Evolutionary conservation across 92 coral and sea anemone genomes (phyloP).

Genomic region (Pocillopora grandis): DNA sequence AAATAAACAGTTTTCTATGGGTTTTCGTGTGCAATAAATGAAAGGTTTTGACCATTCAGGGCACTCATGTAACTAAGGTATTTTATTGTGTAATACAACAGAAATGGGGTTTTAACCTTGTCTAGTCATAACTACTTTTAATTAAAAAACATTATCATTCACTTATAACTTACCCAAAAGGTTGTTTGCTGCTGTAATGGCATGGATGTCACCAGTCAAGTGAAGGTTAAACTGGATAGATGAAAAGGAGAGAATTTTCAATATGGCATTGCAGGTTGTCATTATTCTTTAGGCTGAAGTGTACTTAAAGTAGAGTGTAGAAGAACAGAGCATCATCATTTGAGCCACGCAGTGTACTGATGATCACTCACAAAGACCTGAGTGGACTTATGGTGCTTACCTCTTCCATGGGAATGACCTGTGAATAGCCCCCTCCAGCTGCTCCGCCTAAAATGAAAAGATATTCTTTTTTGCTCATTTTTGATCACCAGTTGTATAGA

Average conservation of each 20-base stretch:
- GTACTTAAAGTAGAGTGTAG: too few species aligned
- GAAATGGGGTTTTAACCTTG: too few species aligned
- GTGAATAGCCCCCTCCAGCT: slow-evolving; percentile 98
- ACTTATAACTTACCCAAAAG: slow-evolving; percentile 70
- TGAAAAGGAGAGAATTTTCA: not conserved
- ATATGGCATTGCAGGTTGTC: not conserved
- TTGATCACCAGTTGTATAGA: not conserved
- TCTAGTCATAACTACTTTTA: too few species aligned
- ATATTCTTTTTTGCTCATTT: not conserved
- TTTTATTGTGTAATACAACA: too few species aligned
- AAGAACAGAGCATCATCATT: too few species aligned
- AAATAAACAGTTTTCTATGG: too few species aligned
- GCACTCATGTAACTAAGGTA: too few species aligned
- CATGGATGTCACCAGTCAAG: slow-evolving; percentile 97
- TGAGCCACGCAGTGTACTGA: too few species aligned
- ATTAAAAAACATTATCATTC: too few species aligned
- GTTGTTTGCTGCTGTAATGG: slow-evolving; percentile 97
- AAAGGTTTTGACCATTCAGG: too few species aligned
- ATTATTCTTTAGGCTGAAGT: not conserved
- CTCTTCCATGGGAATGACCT: slow-evolving; percentile 99
- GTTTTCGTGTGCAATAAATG: too few species aligned
- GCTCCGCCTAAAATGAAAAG: slow-evolving; percentile 77
- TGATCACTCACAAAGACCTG: too few species aligned
- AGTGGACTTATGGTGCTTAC: slow-evolving; percentile 36
- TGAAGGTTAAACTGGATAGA: slow-evolving; percentile 88